Evolutionary conservation across 2,797 vertebrate genomes (phyloP).

Genomic region (Phalanger gymnotis): DNA sequence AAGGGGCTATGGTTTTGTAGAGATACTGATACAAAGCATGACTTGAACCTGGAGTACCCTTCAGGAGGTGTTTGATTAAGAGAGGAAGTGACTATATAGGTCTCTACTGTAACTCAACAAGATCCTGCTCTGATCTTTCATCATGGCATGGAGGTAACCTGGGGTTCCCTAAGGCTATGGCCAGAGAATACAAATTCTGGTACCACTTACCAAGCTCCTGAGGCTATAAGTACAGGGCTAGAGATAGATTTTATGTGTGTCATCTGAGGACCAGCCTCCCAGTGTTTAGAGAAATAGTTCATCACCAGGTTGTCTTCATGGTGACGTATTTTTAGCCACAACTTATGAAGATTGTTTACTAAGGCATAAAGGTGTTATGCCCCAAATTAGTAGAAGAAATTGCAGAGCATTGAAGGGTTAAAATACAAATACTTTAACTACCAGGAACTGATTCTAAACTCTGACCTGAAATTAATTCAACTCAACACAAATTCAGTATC

Average conservation of each 20-base stretch:
- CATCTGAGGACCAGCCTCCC: background rate
- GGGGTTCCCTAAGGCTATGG: background rate
- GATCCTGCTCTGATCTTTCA: background rate
- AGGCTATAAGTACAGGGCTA: background rate
- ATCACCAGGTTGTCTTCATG: background rate
- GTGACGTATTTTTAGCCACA: background rate
- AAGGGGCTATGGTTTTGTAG: background rate
- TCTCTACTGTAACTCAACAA: background rate
- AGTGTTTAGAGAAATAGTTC: background rate
- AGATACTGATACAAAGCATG: background rate
- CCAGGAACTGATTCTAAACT: background rate
- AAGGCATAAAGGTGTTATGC: background rate
- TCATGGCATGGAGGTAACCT: background rate
- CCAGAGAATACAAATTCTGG: background rate
- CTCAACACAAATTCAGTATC: background rate
- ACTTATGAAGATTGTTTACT: background rate
- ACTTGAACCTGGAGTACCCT: background rate
- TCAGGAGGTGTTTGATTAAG: background rate
- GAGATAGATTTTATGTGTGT: background rate
- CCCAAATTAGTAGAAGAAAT: background rate
- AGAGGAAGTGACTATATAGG: background rate
- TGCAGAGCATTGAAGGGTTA: background rate
- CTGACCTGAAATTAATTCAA: background rate
- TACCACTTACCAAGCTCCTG: background rate
- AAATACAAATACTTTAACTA: background rate